Evolutionary conservation across 2,113 vertebrate genomes (phyloP).

Genomic region (Strix aluco): DNA sequence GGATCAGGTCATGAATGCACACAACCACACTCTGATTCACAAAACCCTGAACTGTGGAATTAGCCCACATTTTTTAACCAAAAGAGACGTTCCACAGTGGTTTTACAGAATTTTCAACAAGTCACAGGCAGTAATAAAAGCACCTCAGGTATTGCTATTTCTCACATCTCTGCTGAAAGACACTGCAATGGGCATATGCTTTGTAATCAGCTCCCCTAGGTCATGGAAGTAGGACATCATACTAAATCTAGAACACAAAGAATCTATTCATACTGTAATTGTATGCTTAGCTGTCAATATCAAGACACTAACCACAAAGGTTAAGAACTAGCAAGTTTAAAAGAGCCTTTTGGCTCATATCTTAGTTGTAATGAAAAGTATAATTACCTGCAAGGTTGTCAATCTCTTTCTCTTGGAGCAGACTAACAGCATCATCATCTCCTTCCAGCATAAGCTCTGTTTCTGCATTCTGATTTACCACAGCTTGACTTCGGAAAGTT

Average conservation of each 20-base stretch:
- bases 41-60: not conserved
- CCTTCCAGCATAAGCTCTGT: slow-evolving; percentile 91
- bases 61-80: not conserved
- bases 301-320: not conserved
- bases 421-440: slow-evolving; percentile 90
- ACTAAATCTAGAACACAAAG: not conserved
- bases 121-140: not conserved
- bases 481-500: slow-evolving; percentile 83
- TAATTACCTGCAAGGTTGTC: slow-evolving; percentile 92
- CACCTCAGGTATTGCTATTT: not conserved
- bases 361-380: not conserved
- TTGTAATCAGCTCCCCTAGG: not conserved
- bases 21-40: not conserved
- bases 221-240: not conserved
- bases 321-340: not conserved
- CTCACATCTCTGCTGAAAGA: not conserved
- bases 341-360: not conserved
- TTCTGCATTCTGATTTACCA: slow-evolving; percentile 87
- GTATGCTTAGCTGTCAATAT: not conserved
- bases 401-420: slow-evolving; percentile 95
- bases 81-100: fast-evolving
- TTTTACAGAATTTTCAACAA: not conserved
- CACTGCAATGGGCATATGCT: not conserved
- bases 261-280: not conserved
- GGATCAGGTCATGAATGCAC: not conserved